phyloP scores from a whole-genome alignment of 2,888 invertebrate genomes.

The Lithophane ornitopus region DNA sequence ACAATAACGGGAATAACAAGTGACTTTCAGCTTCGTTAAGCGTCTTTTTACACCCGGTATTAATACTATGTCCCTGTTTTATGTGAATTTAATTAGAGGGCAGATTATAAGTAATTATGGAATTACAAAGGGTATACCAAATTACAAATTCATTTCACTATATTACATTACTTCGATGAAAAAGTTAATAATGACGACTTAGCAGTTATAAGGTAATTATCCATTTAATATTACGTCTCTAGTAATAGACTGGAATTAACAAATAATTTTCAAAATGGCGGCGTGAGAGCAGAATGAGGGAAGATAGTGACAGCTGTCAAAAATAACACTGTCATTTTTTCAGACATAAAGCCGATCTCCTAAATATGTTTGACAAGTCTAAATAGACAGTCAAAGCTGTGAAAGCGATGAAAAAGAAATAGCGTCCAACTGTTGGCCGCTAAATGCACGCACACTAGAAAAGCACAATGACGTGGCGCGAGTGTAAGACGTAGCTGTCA shows the following conservation, averaged over 20 bases:
- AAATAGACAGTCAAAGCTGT: too few relatives aligned
- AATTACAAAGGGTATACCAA: slow-evolving; percentile 18
- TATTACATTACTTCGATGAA: slow-evolving; percentile 1
- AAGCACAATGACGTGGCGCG: too few relatives aligned
- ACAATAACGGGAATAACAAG: too few relatives aligned
- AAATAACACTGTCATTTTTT: background rate
- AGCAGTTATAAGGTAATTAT: background rate
- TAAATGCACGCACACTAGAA: too few relatives aligned
- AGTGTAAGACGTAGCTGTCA: too few relatives aligned
- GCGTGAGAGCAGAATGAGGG: background rate
- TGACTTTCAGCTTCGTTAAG: too few relatives aligned
- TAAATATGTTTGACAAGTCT: background rate
- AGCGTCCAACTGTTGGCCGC: too few relatives aligned
- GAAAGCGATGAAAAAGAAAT: too few relatives aligned
- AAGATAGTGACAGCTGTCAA: slow-evolving; percentile 39
- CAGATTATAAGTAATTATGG: background rate
- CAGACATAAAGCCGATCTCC: background rate
- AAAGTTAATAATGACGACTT: background rate
- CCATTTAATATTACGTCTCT: background rate
- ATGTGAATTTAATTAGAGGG: background rate
- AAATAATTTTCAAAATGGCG: slow-evolving; percentile 16
- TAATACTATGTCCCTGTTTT: slow-evolving; percentile 10
- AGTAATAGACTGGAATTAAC: background rate
- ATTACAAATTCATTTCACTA: slow-evolving; percentile 21
- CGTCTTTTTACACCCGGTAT: background rate